A percentile compares a stretch with the other conserved stretches of the same genome.
Evolutionary conservation across 2,113 vertebrate species (phyloP).

Genomic region (Phoxinus phoxinus): DNA sequence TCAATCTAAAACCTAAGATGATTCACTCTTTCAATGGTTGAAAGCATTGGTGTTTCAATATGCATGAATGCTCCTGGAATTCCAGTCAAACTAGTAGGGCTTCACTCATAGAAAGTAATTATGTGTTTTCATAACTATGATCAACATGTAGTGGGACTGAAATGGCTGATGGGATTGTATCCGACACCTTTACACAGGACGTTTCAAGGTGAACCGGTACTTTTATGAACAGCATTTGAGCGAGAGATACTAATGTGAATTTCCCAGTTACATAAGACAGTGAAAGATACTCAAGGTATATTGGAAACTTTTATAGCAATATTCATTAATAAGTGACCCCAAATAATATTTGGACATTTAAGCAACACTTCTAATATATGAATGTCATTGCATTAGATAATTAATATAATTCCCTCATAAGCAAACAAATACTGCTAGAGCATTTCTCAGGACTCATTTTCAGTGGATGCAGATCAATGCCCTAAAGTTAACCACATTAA

Average conservation of each 20-base stretch:
- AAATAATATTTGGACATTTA: neutral
- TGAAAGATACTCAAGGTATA: neutral
- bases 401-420: neutral
- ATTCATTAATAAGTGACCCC: neutral
- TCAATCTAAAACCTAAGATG: neutral
- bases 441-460: neutral
- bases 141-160: neutral
- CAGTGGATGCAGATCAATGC: neutral
- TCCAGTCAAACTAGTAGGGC: neutral
- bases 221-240: neutral
- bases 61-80: neutral
- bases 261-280: neutral
- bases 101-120: neutral
- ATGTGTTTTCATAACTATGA: neutral
- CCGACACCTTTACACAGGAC: neutral
- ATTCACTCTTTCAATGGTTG: neutral
- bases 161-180: neutral
- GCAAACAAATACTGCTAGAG: neutral
- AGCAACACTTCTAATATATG: neutral
- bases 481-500: neutral
- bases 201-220: neutral
- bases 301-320: too few species aligned
- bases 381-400: too few species aligned
- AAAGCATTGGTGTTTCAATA: neutral
- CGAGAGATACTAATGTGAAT: neutral